Evolutionary conservation across 2,888 invertebrate genomes (phyloP), one percentile per base, ranked within the genome.

Genomic region (Drosophila paramelanica): DNA sequence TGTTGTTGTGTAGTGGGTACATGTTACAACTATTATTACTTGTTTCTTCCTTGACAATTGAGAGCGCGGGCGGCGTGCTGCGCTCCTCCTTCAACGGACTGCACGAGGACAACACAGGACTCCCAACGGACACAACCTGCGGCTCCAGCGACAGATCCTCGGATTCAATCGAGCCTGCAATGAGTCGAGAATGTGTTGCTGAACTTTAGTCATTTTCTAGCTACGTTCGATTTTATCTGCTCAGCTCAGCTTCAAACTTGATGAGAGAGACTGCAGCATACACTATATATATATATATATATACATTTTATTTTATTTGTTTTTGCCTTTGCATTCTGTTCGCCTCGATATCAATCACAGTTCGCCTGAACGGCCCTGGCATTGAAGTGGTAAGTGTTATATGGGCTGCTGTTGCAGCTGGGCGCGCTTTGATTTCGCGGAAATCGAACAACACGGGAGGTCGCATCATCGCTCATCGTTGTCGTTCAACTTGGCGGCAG

Each of bases 111-210:
- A 92, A 73, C 89, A 77, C 93, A 77, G 92, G 94, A 91, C 91
- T 94, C 62, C 89, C 83, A 53, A 90, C 89, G 56, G 92, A 88
- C 47, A 90, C 84, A 86, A 90, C 92, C 91, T 91, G 93, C 72
- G 92, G 94, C 89, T 95, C 95, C 90, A 96, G 93, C 38, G 96
- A 96, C 67, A 96, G 92, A 91, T 96, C 96, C 92, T 96, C 96
- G 87, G 96, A 95, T 90, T 96, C 95, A 92, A 96, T 93, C 85
- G 96, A 95, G 93, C 96, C 96, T 96, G 94, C 39, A 94, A 79
- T 25, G 43, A 39, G 20, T 13, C 47, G 8, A 38, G 20, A 78
- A 43, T 23, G 23, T 4, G 27, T 20, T 20, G 52, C 5, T 11
- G 3, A 43, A 25, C 20, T 31, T 61, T 49, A 74, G 71, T 47